Base-by-base conservation (phyloP, 2,113 vertebrate genomes). In the Muntiacus muntjak region DNA sequence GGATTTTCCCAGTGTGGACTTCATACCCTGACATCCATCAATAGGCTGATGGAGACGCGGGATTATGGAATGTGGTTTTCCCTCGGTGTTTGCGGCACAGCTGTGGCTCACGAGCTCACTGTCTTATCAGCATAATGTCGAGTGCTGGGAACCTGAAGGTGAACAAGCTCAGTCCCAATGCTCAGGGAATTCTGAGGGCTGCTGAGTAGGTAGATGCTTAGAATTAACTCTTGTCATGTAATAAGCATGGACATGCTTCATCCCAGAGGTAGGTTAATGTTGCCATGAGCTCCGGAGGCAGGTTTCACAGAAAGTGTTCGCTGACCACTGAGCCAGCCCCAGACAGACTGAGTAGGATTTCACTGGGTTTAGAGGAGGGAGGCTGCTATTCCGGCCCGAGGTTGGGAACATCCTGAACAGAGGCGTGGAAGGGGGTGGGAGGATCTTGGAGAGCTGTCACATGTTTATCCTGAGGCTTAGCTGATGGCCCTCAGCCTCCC, bases 261-360 rank as follows among this genome's bases (percentile, higher is more conserved):
- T 64, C 50, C 50, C 15, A 67, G 43, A 83, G 58, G 17, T 52
- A 45, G 79, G 62, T 57, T 86, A 82, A 30, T 76, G 14, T 60
- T 93, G 78, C 96, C 7, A 16, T 23, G 52, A 84, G 57, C 47
- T 55, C 82, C 43, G n/a, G 58, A 91, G 89, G 36, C 55, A 95
- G 47, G n/a, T 91, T 81, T 96, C 47, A 71, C 23, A 57, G 95
- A 96, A 95, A 62, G 54, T 28, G 1, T 47, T n/a, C 33, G 50
- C 47, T 58, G 60, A 52, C 23, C 16, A 30, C 36, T 3, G 13
- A 94, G 55, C 84, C 84, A 50, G 87, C 43, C 76, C 26, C 71
- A 40, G 52, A 94, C 55, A 71, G 47, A 91, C 28, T 28, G 40
- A 71, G 55, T 64, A 79, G 93, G 58, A 64, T 92, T 97, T 79